Conservation (phyloP, 2,888 invertebrate species). For the Fragum fragum region DNA sequence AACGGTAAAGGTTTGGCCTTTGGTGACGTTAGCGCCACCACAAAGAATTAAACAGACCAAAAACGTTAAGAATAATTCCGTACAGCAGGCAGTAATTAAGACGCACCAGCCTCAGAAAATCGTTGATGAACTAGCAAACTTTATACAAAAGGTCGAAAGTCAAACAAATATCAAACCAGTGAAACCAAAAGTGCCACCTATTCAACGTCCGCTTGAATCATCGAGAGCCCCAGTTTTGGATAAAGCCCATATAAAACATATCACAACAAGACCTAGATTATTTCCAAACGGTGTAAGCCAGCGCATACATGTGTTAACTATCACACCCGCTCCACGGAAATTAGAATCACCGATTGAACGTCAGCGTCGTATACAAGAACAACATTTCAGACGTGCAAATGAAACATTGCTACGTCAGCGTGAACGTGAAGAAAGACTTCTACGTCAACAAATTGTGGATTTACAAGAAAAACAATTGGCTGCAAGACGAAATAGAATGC, state of each 20-base stretch:
- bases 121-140: slow-evolving; percentile 12
- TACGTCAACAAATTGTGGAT: slow-evolving; percentile 8
- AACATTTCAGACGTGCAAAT: background rate
- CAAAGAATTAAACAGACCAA: background rate
- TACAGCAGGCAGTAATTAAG: background rate
- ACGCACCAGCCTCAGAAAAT: background rate
- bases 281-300: background rate
- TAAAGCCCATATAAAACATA: background rate
- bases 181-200: background rate
- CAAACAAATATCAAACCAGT: background rate
- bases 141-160: slow-evolving; percentile 22
- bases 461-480: background rate
- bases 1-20: slow-evolving; percentile 51
- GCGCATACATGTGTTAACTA: background rate
- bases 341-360: slow-evolving; percentile 4
- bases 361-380: slow-evolving; percentile 4
- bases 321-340: slow-evolving; percentile 1
- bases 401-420: slow-evolving; percentile 14
- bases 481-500: slow-evolving; percentile 5
- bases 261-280: background rate
- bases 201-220: background rate
- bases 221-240: background rate
- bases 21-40: slow-evolving; percentile 11
- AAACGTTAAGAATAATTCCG: too few species aligned
- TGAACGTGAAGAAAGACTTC: slow-evolving; percentile 17